Conservation (phyloP, 1,140 invertebrate genomes). For the Popillia japonica region DNA sequence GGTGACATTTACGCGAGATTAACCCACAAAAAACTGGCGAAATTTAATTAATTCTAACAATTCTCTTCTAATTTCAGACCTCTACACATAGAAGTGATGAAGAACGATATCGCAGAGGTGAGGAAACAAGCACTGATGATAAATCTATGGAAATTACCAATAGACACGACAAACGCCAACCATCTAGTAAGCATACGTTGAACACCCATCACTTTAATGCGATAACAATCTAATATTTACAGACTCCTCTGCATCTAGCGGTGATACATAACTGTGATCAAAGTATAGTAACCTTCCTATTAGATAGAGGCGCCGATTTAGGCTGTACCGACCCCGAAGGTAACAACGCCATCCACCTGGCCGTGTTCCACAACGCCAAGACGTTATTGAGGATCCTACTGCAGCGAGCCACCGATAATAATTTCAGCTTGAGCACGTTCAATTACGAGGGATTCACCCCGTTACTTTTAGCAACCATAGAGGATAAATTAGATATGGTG, state of each 20-base stretch:
- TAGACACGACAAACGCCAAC: conserved; percentile 47
- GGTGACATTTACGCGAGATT: too few species aligned
- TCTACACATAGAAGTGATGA: conserved; percentile 43
- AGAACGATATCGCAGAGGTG: conserved; percentile 45
- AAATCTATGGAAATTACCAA: conserved; percentile 39
- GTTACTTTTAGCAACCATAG: conserved; percentile 50
- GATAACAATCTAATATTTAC: neutral
- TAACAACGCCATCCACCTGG: conserved; percentile 53
- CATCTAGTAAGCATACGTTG: conserved; percentile 47
- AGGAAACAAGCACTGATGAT: conserved; percentile 45
- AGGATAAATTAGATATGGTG: conserved; percentile 46
- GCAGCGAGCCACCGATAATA: neutral
- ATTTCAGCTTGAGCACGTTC: conserved; percentile 40
- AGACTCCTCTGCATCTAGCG: conserved; percentile 54
- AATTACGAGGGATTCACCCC: conserved; percentile 53
- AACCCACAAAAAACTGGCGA: too few species aligned
- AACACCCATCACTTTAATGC: neutral
- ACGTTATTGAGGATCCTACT: conserved; percentile 38
- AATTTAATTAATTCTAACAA: too few species aligned
- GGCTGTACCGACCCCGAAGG: conserved; percentile 49
- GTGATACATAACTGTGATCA: conserved; percentile 45
- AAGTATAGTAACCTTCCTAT: conserved; percentile 46
- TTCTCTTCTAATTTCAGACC: too few species aligned
- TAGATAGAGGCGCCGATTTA: conserved; percentile 49
- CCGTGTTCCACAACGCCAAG: conserved; percentile 43